Evolutionary conservation across 2,888 invertebrate species (phyloP).

Genomic region (Epinotia ramella): DNA sequence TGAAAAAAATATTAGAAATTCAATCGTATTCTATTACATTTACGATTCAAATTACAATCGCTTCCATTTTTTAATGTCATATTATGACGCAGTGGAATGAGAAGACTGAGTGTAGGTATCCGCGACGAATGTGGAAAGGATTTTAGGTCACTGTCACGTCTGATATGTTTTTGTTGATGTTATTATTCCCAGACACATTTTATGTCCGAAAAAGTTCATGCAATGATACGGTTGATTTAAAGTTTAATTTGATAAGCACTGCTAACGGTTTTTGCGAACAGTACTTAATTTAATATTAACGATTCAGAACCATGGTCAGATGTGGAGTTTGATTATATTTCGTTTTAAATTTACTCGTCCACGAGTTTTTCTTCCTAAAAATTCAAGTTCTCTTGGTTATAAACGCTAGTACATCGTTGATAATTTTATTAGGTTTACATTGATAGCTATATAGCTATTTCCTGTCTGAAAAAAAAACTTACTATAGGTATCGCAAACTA

Average conservation of each 20-base stretch:
- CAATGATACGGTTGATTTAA: not conserved
- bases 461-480: not conserved
- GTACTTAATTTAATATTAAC: too few species aligned
- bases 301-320: too few species aligned
- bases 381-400: not conserved
- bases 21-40: not conserved
- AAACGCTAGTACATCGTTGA: not conserved
- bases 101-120: constrained; percentile 11
- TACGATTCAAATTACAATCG: not conserved
- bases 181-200: constrained; percentile 1
- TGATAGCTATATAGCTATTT: not conserved
- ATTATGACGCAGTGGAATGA: constrained; percentile 21
- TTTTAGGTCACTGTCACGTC: constrained; percentile 34
- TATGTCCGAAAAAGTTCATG: constrained; percentile 16
- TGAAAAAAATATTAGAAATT: not conserved
- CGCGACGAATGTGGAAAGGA: constrained; percentile 28
- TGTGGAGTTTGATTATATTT: too few species aligned
- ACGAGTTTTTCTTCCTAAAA: not conserved
- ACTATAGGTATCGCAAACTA: not conserved
- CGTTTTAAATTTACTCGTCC: not conserved
- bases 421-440: not conserved
- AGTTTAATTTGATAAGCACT: not conserved
- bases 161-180: constrained; percentile 18
- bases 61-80: not conserved
- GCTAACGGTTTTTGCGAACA: not conserved